Percentiles rank a stretch among this genome's conserved stretches.
These are phyloP conservation scores for Tenthredo livida DNA, from an alignment of 2,888 invertebrate species.

Conservation along the genomic window DNA sequence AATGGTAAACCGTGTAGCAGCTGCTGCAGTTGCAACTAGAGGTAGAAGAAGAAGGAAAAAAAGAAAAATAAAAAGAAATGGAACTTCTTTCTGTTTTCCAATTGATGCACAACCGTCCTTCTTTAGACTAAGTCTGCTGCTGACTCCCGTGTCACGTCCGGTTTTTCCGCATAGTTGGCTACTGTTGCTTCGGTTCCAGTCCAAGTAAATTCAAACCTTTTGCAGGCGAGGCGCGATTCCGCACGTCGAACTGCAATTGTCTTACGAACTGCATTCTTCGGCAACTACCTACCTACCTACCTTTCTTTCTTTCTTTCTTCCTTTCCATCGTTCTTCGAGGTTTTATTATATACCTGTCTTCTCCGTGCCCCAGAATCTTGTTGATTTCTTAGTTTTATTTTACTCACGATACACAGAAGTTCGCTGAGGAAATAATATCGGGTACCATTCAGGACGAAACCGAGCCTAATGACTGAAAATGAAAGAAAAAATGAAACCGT, in stretches of 20 bases:
- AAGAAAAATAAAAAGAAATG: not conserved
- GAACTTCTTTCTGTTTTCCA: not conserved
- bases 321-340: not conserved
- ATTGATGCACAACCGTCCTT: constrained; percentile 25
- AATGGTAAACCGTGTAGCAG: not conserved
- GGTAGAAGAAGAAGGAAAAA: not conserved
- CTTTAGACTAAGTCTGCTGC: not conserved
- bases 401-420: not conserved
- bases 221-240: constrained; percentile 17
- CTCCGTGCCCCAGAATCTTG: not conserved
- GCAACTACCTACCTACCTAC: constrained; percentile 23
- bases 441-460: not conserved
- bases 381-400: not conserved
- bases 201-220: constrained; percentile 28
- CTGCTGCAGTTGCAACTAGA: not conserved
- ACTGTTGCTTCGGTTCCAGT: constrained; percentile 15
- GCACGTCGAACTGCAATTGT: constrained; percentile 4
- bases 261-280: constrained; percentile 27
- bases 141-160: constrained; percentile 27
- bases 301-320: not conserved
- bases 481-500: not conserved
- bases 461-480: not conserved
- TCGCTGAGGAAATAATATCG: not conserved
- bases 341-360: not conserved
- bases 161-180: constrained; percentile 38